These are phyloP conservation scores for Scleropages formosus DNA, from an alignment of 2,797 vertebrate species.

Conservation along the genomic window DNA sequence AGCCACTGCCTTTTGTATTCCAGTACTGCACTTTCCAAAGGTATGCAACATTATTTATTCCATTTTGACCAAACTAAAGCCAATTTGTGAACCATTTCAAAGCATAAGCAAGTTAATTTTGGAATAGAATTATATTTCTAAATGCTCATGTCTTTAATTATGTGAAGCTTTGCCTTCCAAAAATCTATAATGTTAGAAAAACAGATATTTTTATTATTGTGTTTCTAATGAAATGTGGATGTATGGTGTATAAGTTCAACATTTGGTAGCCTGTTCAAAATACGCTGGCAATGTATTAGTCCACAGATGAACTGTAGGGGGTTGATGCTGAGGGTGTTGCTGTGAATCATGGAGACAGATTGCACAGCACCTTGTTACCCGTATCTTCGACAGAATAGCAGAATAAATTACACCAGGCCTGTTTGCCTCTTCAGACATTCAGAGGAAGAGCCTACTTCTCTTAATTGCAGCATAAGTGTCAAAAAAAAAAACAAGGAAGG, in stretches of 20 bases:
- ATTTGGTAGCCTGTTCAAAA: background rate
- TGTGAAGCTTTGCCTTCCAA: background rate
- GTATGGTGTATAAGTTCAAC: background rate
- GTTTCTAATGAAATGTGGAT: background rate
- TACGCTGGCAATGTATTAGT: background rate
- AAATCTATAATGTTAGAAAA: background rate
- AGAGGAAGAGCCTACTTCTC: conserved; percentile 2
- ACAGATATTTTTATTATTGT: background rate
- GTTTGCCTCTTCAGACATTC: conserved; percentile 9
- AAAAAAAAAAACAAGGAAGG: background rate
- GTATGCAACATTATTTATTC: background rate
- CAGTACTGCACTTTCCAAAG: conserved; percentile 10
- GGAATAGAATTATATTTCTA: background rate
- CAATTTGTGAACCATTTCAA: background rate
- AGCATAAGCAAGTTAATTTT: too few species aligned
- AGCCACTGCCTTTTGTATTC: conserved; percentile 14
- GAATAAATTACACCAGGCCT: conserved; percentile 10
- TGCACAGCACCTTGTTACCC: background rate
- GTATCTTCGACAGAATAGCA: conserved; percentile 1
- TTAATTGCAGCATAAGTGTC: conserved; percentile 7
- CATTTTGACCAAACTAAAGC: background rate
- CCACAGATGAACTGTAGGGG: background rate
- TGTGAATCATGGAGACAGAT: conserved; percentile 22
- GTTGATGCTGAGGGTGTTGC: conserved; percentile 19
- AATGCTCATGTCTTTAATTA: background rate